phyloP scores from a whole-genome alignment of 2,113 vertebrate genomes.

The Hydropotes inermis region DNA sequence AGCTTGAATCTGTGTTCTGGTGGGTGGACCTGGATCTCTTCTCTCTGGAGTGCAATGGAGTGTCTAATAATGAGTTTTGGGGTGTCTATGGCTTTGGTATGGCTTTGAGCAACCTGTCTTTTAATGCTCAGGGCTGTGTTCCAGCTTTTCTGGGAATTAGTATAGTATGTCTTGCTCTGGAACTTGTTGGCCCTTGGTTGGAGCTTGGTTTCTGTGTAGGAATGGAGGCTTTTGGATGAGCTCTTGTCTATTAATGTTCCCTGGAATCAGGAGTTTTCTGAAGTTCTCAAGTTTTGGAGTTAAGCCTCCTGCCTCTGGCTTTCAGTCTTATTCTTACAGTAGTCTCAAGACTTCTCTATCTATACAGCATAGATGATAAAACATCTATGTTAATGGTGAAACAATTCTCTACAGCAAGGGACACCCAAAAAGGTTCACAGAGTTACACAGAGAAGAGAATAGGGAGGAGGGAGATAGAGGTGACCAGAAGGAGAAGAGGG shows the following conservation, averaged over 20 bases:
- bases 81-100: background rate
- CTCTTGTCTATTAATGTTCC: background rate
- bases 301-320: background rate
- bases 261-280: background rate
- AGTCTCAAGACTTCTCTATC: background rate
- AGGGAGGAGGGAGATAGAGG: background rate
- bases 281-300: background rate
- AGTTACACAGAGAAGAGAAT: background rate
- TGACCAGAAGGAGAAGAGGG: background rate
- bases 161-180: background rate
- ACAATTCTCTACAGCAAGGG: background rate
- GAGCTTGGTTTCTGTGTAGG: background rate
- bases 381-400: background rate
- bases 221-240: background rate
- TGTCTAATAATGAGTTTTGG: background rate
- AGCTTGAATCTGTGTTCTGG: background rate
- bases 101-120: background rate
- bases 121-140: background rate
- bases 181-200: background rate
- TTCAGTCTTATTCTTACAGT: background rate
- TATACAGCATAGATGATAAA: background rate
- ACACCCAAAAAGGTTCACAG: background rate
- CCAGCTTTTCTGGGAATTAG: background rate
- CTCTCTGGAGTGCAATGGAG: background rate
- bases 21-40: background rate